A percentile compares a stretch with the other conserved stretches of the same genome.
Conservation (phyloP, 2,888 invertebrate genomes). For the Lasioglossum marginatum region DNA sequence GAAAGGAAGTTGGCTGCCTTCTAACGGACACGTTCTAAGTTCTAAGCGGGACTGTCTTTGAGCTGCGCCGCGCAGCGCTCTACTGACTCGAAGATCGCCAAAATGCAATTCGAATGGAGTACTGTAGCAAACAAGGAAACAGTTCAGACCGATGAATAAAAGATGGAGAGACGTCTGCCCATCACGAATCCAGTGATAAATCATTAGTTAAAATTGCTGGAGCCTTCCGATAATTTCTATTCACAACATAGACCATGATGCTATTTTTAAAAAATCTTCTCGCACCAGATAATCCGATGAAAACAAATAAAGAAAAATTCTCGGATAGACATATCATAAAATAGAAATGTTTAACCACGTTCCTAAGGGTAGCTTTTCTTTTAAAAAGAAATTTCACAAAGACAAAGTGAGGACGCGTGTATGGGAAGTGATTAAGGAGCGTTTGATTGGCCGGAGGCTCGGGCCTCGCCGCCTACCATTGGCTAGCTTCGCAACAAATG, state of each 20-base stretch:
- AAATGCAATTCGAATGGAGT: background rate
- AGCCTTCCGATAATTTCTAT: too few relatives aligned
- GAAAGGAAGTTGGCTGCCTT: constrained; percentile 28
- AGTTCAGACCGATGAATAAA: background rate
- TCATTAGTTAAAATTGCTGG: too few relatives aligned
- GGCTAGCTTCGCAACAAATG: background rate
- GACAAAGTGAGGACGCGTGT: too few relatives aligned
- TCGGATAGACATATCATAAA: too few relatives aligned
- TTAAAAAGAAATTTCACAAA: too few relatives aligned
- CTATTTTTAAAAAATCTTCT: background rate
- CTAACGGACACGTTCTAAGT: background rate
- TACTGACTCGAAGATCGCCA: background rate
- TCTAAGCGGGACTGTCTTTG: background rate
- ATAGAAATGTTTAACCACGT: too few relatives aligned
- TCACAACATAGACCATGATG: too few relatives aligned
- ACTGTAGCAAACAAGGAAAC: background rate
- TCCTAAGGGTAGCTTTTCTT: too few relatives aligned
- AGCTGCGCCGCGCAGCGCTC: background rate
- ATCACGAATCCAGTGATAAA: background rate
- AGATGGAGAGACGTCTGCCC: background rate
- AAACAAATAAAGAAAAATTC: too few relatives aligned
- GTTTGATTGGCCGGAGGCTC: background rate
- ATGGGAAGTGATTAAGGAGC: background rate
- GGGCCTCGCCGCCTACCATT: background rate
- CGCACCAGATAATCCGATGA: background rate